Evolutionary conservation across 2,888 invertebrate genomes (phyloP).

Genomic region (Tetragnatha montana): DNA sequence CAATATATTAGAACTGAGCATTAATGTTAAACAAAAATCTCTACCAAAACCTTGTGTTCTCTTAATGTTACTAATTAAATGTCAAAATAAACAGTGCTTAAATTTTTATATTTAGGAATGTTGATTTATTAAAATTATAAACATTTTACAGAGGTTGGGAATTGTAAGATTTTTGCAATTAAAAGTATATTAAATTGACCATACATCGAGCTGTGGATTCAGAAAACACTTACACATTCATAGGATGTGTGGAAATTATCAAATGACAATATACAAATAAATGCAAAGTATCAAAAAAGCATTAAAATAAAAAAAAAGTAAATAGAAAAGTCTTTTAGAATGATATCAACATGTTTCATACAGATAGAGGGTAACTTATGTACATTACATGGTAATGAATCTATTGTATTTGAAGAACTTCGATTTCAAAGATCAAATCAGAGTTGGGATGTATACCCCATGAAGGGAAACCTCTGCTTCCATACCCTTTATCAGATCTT

Average conservation of each 20-base stretch:
- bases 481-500: constrained; percentile 69
- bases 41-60: too few relatives aligned
- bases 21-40: too few relatives aligned
- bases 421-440: constrained; percentile 64
- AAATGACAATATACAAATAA: neutral
- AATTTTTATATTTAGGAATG: neutral
- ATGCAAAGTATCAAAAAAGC: neutral
- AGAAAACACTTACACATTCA: neutral
- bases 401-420: constrained; percentile 61
- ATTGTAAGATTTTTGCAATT: too few relatives aligned
- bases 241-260: neutral
- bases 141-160: too few relatives aligned
- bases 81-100: too few relatives aligned
- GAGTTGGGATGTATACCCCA: constrained; percentile 70
- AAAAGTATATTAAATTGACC: too few relatives aligned
- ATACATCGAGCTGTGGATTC: neutral
- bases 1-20: too few relatives aligned
- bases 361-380: neutral
- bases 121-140: constrained; percentile 21
- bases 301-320: too few relatives aligned
- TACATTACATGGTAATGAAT: constrained; percentile 5
- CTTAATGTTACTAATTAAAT: too few relatives aligned
- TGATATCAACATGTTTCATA: too few relatives aligned
- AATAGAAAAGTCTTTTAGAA: too few relatives aligned
- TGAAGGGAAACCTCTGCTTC: constrained; percentile 63